Evolutionary conservation across 2,113 vertebrate genomes (phyloP), one percentile per base, ranked within the genome.

Genomic region (Sebastes fasciatus): DNA sequence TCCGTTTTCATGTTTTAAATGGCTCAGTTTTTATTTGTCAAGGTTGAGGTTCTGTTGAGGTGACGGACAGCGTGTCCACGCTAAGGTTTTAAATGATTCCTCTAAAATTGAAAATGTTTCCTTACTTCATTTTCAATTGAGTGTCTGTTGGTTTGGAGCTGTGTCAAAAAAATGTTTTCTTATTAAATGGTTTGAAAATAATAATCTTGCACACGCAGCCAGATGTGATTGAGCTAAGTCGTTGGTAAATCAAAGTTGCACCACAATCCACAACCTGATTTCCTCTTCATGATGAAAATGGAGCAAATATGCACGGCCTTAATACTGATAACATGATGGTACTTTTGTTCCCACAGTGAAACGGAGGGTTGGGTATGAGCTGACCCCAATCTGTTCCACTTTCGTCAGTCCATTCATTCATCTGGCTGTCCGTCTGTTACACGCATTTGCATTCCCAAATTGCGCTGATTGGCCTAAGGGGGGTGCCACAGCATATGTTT

Each of bases 351-450:
- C 0, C 26, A 16, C 16, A 21, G 16, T 42, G 34, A 42, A 76
- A 72, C 26, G 12, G 21, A 14, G 69, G 70, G 26, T 1, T 48
- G 43, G 55, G 16, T 46, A 51, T 4, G 42, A 83, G 48, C 54
- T 63, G 83, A 78, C 82, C 86, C 61, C 21, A 3, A 71, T 87
- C 67, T 68, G 84, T 68, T 43, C 52, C 3, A 12, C 83, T 70
- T 62, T 77, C 11, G 1, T 46, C 19, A 17, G 73, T 75, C 79
- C 52, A 1, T 74, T 13, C 69, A 5, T 74, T 90, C 84, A 66
- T 86, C 77, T 84, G 85, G 45, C 64, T 34, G 74, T 72, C 87
- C 82, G 77, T 91, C 87, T 91, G 88, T 77, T 63, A 6, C 49
- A 65, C 64, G 9, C 45, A 10, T 70, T 80, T 71, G 43, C 48